phyloP scores from a whole-genome alignment of 2,113 vertebrate genomes.

The Uria lomvia region DNA sequence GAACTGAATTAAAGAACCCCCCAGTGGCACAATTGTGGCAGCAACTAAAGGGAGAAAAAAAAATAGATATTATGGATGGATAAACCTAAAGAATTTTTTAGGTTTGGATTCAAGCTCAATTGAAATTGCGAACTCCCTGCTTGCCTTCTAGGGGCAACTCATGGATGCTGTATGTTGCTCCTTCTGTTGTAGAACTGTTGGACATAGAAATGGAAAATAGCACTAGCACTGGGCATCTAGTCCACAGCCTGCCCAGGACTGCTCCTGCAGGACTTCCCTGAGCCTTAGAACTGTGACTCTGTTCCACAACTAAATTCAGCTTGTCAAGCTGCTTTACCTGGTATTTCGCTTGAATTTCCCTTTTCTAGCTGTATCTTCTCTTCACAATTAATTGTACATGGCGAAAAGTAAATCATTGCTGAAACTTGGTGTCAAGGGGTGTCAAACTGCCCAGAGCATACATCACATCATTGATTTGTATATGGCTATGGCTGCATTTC shows the following conservation, averaged over 20 bases:
- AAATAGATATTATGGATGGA: background rate
- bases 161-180: background rate
- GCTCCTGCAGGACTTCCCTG: background rate
- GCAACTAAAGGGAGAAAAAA: slow-evolving; percentile 5
- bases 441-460: background rate
- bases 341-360: background rate
- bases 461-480: background rate
- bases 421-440: background rate
- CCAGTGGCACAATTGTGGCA: background rate
- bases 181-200: background rate
- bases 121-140: background rate
- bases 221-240: background rate
- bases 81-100: slow-evolving; percentile 20
- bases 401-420: background rate
- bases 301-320: background rate
- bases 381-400: background rate
- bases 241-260: background rate
- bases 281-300: background rate
- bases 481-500: background rate
- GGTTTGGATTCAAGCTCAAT: background rate
- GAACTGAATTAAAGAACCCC: slow-evolving; percentile 5
- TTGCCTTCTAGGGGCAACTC: background rate
- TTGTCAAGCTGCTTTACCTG: background rate
- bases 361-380: background rate
- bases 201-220: background rate